Conservation (phyloP, 2,113 vertebrate species). For the Epinephelus cyanopodus region DNA sequence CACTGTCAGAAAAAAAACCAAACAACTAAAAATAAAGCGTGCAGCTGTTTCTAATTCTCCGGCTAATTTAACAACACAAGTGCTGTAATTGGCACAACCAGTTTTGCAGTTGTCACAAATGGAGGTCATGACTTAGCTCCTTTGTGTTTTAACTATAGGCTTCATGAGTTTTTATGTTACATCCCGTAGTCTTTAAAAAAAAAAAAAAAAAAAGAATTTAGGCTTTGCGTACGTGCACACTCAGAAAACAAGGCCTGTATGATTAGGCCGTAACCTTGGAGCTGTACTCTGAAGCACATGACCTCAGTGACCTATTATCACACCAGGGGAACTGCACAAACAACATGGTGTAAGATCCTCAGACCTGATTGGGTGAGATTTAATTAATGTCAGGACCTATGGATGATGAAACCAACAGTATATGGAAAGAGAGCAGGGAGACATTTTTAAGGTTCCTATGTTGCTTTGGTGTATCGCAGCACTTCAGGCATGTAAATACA, state of each 20-base stretch:
- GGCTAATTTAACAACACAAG: slow-evolving; percentile 34
- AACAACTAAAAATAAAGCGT: slow-evolving; percentile 36
- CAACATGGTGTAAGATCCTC: not conserved
- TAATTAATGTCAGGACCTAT: slow-evolving; percentile 39
- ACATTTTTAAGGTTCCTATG: not conserved
- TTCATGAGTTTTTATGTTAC: slow-evolving; percentile 18
- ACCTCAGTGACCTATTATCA: slow-evolving; percentile 16
- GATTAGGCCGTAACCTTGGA: slow-evolving; percentile 6
- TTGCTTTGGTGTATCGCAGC: not conserved
- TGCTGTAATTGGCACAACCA: slow-evolving; percentile 14
- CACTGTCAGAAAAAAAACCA: not conserved
- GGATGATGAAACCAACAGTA: not conserved
- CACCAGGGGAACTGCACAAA: not conserved
- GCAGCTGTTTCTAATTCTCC: slow-evolving; percentile 36
- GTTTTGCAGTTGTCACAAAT: slow-evolving; percentile 13
- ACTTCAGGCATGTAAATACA: not conserved
- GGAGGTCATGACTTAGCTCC: not conserved
- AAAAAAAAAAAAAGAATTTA: not conserved
- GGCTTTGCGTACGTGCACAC: not conserved
- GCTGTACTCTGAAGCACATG: not conserved
- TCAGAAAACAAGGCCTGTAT: not conserved
- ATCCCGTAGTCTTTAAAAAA: slow-evolving; percentile 4
- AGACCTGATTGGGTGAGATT: slow-evolving; percentile 26
- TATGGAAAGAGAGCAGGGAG: not conserved
- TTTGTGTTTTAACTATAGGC: slow-evolving; percentile 6